Evolutionary conservation across 2,888 invertebrate genomes (phyloP), one percentile per base, ranked within the genome.

Genomic region (Drosophila acutilabella): DNA sequence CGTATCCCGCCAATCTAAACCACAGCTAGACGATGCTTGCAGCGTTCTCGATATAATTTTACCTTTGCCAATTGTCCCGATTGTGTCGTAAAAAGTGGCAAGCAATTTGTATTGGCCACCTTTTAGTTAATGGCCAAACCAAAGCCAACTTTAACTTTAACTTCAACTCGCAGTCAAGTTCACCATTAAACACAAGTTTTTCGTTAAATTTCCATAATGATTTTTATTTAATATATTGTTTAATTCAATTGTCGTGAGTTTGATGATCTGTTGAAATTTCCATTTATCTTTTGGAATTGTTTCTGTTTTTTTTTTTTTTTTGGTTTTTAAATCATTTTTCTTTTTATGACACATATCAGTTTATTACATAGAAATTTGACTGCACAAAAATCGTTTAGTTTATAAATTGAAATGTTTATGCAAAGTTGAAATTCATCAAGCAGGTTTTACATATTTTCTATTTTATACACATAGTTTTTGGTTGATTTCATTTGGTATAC

Each of bases 1-100:
- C 92, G 92, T 90, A 88, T 88, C 66, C 82, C 85, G 81, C 77
- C 78, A 83, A 83, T 83, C 81, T 81, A 77, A 79, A 77, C 83
- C 87, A 51, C 87, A 86, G 65, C 76, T 72, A 74, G 77, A 71
- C 69, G 68, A 45, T 61, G 64, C 66, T 67, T 1, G 11, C 71
- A 53, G 41, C 74, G 62, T 67, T 45, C 74, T 45, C 64, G 57
- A 68, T 74, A 78, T 80, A 76, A 78, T 69, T 77, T 68, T 59
- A 69, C 69, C 74, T 71, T 70, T 48, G 74, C 75, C 78, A 74
- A 86, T 73, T 80, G 80, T 70, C 71, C 83, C 84, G 64, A 64
- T 69, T 84, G 84, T 70, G 62, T 80, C 76, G 84, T 81, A 62
- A 78, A 84, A 73, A 52, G 33, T 30, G 64, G 45, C 56, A 70